phyloP scores from a whole-genome alignment of 2,113 vertebrate species.

The Tachysurus vachellii region DNA sequence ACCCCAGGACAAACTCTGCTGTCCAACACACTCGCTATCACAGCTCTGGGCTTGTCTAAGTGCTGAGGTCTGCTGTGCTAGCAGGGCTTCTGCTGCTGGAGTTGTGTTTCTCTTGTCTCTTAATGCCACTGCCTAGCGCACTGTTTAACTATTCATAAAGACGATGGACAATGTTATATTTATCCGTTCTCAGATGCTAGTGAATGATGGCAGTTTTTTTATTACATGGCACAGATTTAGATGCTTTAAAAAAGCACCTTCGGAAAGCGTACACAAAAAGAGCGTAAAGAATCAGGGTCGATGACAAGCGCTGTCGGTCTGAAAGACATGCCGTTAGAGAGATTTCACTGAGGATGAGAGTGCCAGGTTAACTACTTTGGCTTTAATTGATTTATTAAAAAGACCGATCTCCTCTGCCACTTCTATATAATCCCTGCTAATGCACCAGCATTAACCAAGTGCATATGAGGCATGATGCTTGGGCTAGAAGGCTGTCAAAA shows the following conservation, averaged over 20 bases:
- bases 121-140: neutral
- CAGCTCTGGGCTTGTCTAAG: conserved; percentile 11
- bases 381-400: conserved; percentile 51
- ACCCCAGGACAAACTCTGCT: conserved; percentile 5
- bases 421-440: conserved; percentile 49
- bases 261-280: neutral
- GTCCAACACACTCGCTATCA: conserved; percentile 14
- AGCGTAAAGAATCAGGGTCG: neutral
- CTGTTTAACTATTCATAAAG: conserved; percentile 14
- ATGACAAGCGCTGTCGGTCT: neutral
- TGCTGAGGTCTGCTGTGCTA: neutral
- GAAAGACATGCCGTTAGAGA: neutral
- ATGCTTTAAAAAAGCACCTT: neutral
- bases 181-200: neutral
- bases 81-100: conserved; percentile 7
- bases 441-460: conserved; percentile 42
- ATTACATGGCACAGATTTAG: neutral
- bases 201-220: neutral
- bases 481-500: conserved; percentile 33
- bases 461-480: conserved; percentile 23
- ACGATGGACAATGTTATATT: neutral
- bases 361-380: conserved; percentile 12
- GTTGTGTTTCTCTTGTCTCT: neutral
- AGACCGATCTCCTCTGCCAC: conserved; percentile 45
- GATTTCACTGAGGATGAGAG: neutral